phyloP scores from a whole-genome alignment of 2,113 vertebrate species.

The Glaucidium brasilianum region DNA sequence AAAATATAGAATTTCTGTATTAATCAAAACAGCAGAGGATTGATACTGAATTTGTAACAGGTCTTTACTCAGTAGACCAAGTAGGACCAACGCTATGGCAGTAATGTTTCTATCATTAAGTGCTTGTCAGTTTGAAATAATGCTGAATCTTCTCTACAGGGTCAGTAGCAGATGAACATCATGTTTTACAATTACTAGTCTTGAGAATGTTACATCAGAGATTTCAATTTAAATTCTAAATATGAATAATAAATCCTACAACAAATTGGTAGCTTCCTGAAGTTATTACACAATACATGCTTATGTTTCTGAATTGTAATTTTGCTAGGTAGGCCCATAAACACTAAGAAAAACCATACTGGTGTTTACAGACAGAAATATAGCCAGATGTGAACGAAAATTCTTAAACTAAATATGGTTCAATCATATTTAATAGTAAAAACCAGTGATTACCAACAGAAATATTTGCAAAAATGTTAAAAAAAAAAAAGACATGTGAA shows the following conservation, averaged over 20 bases:
- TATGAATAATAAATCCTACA: neutral
- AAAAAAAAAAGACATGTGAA: neutral
- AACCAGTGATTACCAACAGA: neutral
- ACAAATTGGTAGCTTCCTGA: constrained; percentile 18
- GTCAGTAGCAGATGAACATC: neutral
- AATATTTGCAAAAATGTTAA: neutral
- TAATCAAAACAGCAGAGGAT: neutral
- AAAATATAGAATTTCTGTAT: neutral
- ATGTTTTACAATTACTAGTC: neutral
- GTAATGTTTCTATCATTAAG: neutral
- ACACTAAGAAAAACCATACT: neutral
- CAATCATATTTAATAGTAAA: neutral
- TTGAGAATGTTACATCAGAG: neutral
- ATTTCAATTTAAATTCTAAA: constrained; percentile 24
- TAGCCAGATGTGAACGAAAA: neutral
- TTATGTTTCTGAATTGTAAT: neutral
- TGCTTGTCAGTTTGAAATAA: neutral
- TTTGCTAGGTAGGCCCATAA: neutral
- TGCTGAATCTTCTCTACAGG: neutral
- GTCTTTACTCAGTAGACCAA: neutral
- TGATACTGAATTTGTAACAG: neutral
- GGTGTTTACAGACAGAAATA: neutral
- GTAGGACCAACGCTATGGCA: neutral
- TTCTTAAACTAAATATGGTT: neutral
- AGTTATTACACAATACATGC: neutral